phyloP scores from a whole-genome alignment of 2,113 vertebrate species.

The Plestiodon gilberti region DNA sequence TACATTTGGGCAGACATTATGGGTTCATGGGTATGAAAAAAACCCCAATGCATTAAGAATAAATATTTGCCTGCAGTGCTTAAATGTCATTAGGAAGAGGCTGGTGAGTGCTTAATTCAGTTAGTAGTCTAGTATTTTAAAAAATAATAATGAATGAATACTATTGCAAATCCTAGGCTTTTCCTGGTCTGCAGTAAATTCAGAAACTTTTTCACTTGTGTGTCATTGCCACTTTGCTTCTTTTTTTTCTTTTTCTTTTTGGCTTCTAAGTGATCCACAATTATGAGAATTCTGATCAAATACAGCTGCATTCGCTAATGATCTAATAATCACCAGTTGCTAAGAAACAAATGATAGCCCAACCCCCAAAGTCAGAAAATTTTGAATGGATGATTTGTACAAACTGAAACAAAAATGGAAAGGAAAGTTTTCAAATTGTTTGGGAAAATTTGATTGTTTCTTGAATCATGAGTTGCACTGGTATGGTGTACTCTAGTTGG shows the following conservation, averaged over 20 bases:
- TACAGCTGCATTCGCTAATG: not conserved
- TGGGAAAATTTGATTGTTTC: not conserved
- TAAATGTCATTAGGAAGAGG: conserved; percentile 6
- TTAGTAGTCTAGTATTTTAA: not conserved
- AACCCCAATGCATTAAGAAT: too few relatives aligned
- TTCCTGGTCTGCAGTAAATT: not conserved
- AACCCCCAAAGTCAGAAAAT: not conserved
- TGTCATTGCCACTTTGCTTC: not conserved
- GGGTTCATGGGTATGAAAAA: too few relatives aligned
- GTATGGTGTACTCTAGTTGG: not conserved
- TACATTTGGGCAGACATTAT: not conserved
- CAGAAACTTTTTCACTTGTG: not conserved
- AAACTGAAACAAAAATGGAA: not conserved
- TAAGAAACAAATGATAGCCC: conserved; percentile 41
- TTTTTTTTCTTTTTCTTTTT: not conserved
- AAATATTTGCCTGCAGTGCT: not conserved
- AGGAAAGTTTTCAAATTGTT: not conserved
- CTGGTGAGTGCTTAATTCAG: not conserved
- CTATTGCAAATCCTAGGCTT: not conserved
- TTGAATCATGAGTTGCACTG: not conserved
- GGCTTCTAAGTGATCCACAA: not conserved
- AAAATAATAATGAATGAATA: not conserved
- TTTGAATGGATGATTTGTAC: not conserved
- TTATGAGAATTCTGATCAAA: conserved; percentile 30
- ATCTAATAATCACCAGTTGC: conserved; percentile 40